These are phyloP conservation scores for Athene cunicularia DNA, from an alignment of 2,113 vertebrate genomes.

Conservation along the genomic window DNA sequence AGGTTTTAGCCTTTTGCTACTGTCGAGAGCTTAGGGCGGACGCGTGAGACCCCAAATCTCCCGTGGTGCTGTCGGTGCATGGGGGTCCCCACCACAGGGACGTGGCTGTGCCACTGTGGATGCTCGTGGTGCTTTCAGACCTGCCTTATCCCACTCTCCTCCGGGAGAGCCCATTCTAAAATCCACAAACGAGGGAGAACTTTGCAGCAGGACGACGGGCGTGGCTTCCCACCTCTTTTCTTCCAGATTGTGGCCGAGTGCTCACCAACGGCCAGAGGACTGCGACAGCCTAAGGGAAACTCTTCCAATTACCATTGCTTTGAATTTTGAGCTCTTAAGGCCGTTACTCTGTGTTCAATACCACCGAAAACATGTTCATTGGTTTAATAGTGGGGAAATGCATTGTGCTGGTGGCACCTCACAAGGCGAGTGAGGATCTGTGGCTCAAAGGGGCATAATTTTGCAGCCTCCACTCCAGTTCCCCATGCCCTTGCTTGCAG, in stretches of 20 bases:
- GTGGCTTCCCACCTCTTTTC: constrained; percentile 23
- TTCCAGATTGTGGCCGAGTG: constrained; percentile 11
- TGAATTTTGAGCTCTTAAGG: constrained; percentile 1
- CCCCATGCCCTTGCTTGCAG: neutral
- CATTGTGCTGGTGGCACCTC: neutral
- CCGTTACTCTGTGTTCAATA: neutral
- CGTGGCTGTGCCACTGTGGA: neutral
- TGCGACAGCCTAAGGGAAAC: neutral
- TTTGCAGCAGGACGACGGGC: neutral
- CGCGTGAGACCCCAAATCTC: neutral
- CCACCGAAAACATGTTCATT: rapidly evolving
- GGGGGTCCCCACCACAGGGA: neutral
- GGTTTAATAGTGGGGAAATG: rapidly evolving
- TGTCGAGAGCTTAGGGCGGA: constrained; percentile 33
- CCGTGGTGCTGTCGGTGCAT: constrained; percentile 6
- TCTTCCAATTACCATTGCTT: neutral
- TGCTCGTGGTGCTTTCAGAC: neutral
- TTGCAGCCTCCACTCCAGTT: rapidly evolving
- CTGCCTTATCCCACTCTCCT: neutral
- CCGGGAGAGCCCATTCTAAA: neutral
- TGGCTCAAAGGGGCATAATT: neutral
- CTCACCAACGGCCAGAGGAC: neutral
- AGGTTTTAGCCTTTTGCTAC: constrained; percentile 61
- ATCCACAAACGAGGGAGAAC: neutral
- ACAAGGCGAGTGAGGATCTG: neutral